Evolutionary conservation across 2,113 vertebrate genomes (phyloP).

Genomic region (Cryptomyrus ogoouensis): DNA sequence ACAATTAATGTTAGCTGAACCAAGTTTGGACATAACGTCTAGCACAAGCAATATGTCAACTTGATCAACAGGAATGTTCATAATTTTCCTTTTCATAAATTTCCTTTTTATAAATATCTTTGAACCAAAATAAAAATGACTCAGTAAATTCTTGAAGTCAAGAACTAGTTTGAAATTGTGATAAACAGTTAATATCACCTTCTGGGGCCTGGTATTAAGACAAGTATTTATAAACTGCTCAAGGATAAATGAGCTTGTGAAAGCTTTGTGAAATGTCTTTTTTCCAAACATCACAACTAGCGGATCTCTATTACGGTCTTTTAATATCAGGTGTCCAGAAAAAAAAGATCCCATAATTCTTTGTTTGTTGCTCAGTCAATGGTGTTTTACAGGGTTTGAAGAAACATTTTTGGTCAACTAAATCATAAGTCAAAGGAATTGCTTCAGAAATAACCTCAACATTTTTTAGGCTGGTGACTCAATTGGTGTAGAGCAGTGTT

Average conservation of each 20-base stretch:
- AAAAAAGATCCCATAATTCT: not conserved
- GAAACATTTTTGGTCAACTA: not conserved
- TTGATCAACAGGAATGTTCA: not conserved
- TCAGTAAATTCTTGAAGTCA: not conserved
- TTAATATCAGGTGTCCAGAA: not conserved
- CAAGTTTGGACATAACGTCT: not conserved
- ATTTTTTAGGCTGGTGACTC: not conserved
- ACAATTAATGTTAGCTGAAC: not conserved
- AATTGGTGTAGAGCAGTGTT: not conserved
- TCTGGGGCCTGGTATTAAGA: not conserved
- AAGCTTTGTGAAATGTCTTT: not conserved
- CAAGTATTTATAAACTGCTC: not conserved
- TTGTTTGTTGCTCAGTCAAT: not conserved
- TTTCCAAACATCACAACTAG: not conserved
- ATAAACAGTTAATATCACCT: not conserved
- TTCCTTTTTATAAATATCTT: not conserved
- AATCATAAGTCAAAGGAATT: not conserved
- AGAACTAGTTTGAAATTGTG: not conserved
- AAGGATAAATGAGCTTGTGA: not conserved
- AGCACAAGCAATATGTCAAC: not conserved
- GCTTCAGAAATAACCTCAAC: not conserved
- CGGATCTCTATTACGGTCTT: not conserved
- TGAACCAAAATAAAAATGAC: not conserved
- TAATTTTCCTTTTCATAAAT: not conserved
- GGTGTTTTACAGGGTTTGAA: not conserved